Base-by-base conservation (phyloP, 2,888 invertebrate species). In the Drosophila melanocephala region DNA sequence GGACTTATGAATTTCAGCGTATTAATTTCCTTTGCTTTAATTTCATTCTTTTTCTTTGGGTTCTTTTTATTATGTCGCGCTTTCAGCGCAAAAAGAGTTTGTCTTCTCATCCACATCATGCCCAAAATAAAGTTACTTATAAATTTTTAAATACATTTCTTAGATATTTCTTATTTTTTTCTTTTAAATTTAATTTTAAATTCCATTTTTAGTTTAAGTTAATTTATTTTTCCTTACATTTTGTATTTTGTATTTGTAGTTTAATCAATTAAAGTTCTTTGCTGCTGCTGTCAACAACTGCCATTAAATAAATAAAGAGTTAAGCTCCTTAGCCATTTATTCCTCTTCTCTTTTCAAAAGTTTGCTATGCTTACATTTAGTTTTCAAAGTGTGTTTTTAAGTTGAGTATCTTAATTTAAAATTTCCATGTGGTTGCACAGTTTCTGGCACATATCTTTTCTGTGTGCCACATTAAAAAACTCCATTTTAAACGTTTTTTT, bases 1-100 rank as follows among this genome's bases (percentile, higher is more conserved):
- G 32, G 70, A 59, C 77, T 88, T 88, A 74, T 80, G 64, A 84
- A 83, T 80, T 75, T 76, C 67, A 68, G 57, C 58, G 59, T 75
- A 84, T 73, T 78, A 56, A 75, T 70, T 82, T 73, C 57, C 78
- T 72, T 84, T 72, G 60, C 72, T 63, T 78, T 68, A 57, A 69
- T 81, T 72, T 80, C 28, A 30, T 28, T 63, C 44, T 16, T 32
- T 14, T 16, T n/a, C 56, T 62, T 68, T 33, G 28, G 44, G 52
- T 59, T 60, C 22, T 22, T 39, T 19, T n/a, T 37, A 37, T 68
- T 47, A 7, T 47, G 44, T n/a, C 22, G 0, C 22, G 19, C 6
- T 22, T 16, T 12, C 32, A 7, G 12, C 32, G 5, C 19, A 14
- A 9, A 6, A 33, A 9, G 0, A 4, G 12, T 26, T n/a, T 33